A percentile compares a stretch with the other conserved stretches of the same genome.
Conservation (phyloP, 2,888 invertebrate genomes). For the Himalopsyche tibetana region DNA sequence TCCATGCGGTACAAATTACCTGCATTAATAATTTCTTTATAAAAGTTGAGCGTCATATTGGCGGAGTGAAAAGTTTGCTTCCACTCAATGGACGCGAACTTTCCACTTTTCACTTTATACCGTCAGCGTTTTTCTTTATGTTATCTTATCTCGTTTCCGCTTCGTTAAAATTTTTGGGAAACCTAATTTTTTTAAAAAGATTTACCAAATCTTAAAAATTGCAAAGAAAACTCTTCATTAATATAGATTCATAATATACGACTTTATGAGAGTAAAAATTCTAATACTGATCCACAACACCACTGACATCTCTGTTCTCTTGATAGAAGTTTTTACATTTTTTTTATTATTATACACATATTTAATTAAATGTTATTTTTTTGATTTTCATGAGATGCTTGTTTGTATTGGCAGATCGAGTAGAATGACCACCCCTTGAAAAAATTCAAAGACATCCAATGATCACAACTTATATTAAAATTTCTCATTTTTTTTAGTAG, state of each 20-base stretch:
- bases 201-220: slow-evolving; percentile 1
- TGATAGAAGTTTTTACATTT: too few relatives aligned
- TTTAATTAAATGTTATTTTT: too few relatives aligned
- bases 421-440: too few relatives aligned
- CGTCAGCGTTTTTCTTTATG: slow-evolving; percentile 49
- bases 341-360: too few relatives aligned
- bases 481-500: too few relatives aligned
- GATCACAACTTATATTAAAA: too few relatives aligned
- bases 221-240: not conserved
- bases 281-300: not conserved
- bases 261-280: not conserved
- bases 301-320: not conserved
- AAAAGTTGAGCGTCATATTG: slow-evolving; percentile 54
- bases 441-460: too few relatives aligned
- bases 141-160: slow-evolving; percentile 47
- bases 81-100: slow-evolving; percentile 52
- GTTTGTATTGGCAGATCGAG: too few relatives aligned
- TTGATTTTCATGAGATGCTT: too few relatives aligned
- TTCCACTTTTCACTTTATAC: slow-evolving; percentile 50
- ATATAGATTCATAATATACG: not conserved
- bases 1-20: slow-evolving; percentile 63
- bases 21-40: slow-evolving; percentile 64
- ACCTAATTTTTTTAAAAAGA: slow-evolving; percentile 4
- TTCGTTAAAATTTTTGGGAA: slow-evolving; percentile 39
- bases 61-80: slow-evolving; percentile 51